phyloP scores from a whole-genome alignment of 1,140 invertebrate genomes.

The Sinella curviseta region DNA sequence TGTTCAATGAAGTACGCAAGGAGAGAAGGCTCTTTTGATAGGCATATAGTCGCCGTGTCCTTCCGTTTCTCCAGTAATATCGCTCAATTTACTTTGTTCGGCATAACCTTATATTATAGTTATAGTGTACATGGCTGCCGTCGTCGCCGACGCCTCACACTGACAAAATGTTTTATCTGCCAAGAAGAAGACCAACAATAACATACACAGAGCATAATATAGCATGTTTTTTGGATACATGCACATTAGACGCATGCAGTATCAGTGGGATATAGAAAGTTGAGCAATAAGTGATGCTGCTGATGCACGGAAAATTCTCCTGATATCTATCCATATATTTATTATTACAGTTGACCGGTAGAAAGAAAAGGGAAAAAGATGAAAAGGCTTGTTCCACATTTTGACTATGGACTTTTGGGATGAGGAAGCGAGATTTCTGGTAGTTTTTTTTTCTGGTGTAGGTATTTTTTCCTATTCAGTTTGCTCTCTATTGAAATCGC shows the following conservation, averaged over 20 bases:
- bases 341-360: slow-evolving; percentile 6
- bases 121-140: not conserved
- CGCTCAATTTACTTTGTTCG: not conserved
- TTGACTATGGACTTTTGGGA: no score
- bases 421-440: no score
- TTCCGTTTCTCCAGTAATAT: not conserved
- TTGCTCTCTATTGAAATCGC: not conserved
- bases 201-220: not conserved
- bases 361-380: not conserved
- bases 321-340: slow-evolving; percentile 11
- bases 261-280: not conserved
- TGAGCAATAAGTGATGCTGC: not conserved
- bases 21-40: not conserved
- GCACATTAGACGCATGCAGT: no score
- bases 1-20: no score
- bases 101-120: not conserved
- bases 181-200: not conserved
- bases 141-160: not conserved
- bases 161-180: not conserved
- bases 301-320: slow-evolving; percentile 6
- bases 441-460: no score
- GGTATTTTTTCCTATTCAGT: not conserved
- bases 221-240: not conserved
- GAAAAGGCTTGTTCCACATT: not conserved
- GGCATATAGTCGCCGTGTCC: not conserved